Evolutionary conservation across 2,113 vertebrate genomes (phyloP).

Genomic region (Callaeas wilsoni): DNA sequence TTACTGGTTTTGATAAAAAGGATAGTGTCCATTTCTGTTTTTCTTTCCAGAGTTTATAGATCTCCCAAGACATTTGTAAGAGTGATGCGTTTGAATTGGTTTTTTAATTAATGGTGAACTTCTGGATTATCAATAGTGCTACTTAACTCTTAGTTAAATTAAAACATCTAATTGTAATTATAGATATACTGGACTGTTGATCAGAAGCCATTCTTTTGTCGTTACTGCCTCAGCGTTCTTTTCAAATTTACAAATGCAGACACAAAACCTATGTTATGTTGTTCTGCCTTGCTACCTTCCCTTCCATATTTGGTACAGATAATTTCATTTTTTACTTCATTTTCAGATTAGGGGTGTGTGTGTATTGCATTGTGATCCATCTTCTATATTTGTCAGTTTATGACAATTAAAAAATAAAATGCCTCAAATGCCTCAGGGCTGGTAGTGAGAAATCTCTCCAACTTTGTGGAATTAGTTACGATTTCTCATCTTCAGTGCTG

Average conservation of each 20-base stretch:
- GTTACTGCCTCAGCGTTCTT: neutral
- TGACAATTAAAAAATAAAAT: slow-evolving; percentile 52
- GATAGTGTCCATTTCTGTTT: neutral
- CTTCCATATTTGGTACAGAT: neutral
- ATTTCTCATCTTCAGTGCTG: neutral
- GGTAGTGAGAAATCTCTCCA: slow-evolving; percentile 14
- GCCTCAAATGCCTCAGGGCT: neutral
- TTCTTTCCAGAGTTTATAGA: neutral
- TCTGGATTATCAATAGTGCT: neutral
- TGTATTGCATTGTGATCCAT: neutral
- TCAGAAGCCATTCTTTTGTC: neutral
- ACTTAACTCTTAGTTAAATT: neutral
- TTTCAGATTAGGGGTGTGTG: neutral
- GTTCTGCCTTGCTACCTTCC: neutral
- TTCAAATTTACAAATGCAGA: neutral
- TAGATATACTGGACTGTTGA: neutral
- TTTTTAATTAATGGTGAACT: neutral
- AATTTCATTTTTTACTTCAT: slow-evolving; percentile 8
- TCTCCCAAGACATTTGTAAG: neutral
- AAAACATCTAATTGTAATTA: neutral
- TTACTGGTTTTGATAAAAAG: neutral
- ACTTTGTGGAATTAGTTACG: neutral
- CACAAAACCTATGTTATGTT: neutral
- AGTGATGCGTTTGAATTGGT: neutral
- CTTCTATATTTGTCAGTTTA: slow-evolving; percentile 27